Conservation (phyloP, 2,797 vertebrate species). For the Discoglossus pictus region DNA sequence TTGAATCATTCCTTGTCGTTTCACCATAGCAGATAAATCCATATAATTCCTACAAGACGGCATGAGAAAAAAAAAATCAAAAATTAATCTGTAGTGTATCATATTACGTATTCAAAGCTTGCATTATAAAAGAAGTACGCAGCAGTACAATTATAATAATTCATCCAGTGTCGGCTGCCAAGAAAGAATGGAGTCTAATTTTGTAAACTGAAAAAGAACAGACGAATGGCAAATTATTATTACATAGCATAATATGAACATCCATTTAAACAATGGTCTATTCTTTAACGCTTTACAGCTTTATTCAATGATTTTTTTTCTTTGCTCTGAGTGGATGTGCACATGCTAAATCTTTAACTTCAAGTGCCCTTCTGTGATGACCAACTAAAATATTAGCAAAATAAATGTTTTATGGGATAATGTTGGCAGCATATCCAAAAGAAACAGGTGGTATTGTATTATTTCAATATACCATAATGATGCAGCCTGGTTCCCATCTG, state of each 20-base stretch:
- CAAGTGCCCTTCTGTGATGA: constrained; percentile 80
- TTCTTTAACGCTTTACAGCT: constrained; percentile 49
- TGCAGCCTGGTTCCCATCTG: constrained; percentile 85
- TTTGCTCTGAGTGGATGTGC: constrained; percentile 62
- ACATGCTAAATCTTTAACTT: constrained; percentile 78
- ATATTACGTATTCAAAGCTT: constrained; percentile 37
- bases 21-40: constrained; percentile 44
- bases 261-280: constrained; percentile 58
- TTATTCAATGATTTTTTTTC: constrained; percentile 57
- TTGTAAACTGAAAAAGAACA: constrained; percentile 28
- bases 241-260: constrained; percentile 55
- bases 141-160: constrained; percentile 54
- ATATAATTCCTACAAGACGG: constrained; percentile 31
- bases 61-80: constrained; percentile 2
- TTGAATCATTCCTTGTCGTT: constrained; percentile 47
- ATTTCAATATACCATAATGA: constrained; percentile 93
- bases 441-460: constrained; percentile 93
- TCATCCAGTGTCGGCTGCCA: constrained; percentile 55
- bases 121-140: constrained; percentile 51
- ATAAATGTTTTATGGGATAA: constrained; percentile 86
- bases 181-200: constrained; percentile 40
- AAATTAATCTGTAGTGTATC: constrained; percentile 43
- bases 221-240: constrained; percentile 39
- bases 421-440: constrained; percentile 79
- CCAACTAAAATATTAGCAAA: constrained; percentile 81